Evolutionary conservation across 2,113 vertebrate species (phyloP).

Genomic region (Rhinogobius similis): DNA sequence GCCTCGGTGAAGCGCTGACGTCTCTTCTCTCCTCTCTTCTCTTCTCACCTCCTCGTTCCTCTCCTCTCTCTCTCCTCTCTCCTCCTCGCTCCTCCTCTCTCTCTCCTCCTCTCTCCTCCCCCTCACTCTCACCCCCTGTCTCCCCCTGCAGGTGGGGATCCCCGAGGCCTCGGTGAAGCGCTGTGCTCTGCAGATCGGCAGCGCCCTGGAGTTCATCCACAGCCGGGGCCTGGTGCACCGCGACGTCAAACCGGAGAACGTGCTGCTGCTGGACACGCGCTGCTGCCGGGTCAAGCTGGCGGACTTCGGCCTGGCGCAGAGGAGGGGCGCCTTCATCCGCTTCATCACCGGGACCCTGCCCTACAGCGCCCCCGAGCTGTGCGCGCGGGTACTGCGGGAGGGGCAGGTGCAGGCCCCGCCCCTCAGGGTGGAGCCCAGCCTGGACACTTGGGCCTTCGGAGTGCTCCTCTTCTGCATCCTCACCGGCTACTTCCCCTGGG

Average conservation of each 20-base stretch:
- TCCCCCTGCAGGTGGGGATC: constrained; percentile 83
- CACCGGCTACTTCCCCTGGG: constrained; percentile 95
- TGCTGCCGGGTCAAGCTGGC: constrained; percentile 87
- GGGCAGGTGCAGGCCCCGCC: constrained; percentile 74
- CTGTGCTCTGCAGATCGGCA: constrained; percentile 85
- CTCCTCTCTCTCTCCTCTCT: not conserved
- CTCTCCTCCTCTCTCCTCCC: not conserved
- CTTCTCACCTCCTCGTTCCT: not conserved
- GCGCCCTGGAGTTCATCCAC: constrained; percentile 90
- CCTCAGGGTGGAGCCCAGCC: constrained; percentile 83
- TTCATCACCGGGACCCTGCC: constrained; percentile 87
- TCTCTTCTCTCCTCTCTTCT: no score
- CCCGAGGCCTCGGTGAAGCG: constrained; percentile 82
- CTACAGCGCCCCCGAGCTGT: constrained; percentile 91
- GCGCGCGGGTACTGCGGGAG: constrained; percentile 62
- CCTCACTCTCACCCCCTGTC: not conserved
- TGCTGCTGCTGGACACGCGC: constrained; percentile 85
- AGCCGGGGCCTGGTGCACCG: constrained; percentile 87
- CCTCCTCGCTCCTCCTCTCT: no score
- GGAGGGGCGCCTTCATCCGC: constrained; percentile 86
- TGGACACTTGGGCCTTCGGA: constrained; percentile 92
- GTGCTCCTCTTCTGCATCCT: constrained; percentile 93
- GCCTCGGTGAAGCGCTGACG: no score
- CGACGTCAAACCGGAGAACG: constrained; percentile 92
- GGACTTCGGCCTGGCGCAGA: constrained; percentile 91